Evolutionary conservation across 1,140 invertebrate genomes (phyloP).

Genomic region (Holcopasites calliopsidis): DNA sequence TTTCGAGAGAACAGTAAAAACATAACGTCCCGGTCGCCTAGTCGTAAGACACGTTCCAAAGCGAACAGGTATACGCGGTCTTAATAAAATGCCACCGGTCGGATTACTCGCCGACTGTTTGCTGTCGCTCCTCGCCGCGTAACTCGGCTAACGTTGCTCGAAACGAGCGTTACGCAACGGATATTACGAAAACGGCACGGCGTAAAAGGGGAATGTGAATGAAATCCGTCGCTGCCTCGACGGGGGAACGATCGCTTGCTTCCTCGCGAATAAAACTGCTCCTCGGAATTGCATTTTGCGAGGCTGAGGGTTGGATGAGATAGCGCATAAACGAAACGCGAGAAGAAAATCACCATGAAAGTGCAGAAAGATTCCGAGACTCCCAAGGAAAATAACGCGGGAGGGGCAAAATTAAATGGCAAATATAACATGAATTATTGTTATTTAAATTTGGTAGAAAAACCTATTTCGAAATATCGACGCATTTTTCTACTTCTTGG

Average conservation of each 20-base stretch:
- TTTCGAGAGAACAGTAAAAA: conserved; percentile 56
- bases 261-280: neutral
- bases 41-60: conserved; percentile 49
- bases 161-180: conserved; percentile 34
- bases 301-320: too few relatives aligned
- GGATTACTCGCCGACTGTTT: conserved; percentile 31
- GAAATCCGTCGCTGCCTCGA: neutral
- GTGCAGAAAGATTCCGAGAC: too few relatives aligned
- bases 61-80: conserved; percentile 27
- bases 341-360: too few relatives aligned
- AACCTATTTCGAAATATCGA: too few relatives aligned
- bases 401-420: too few relatives aligned
- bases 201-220: neutral
- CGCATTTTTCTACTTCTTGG: too few relatives aligned
- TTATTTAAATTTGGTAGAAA: too few relatives aligned
- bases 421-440: too few relatives aligned
- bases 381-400: too few relatives aligned
- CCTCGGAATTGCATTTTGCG: neutral
- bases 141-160: conserved; percentile 45
- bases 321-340: too few relatives aligned
- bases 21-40: conserved; percentile 22
- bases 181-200: conserved; percentile 31
- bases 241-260: neutral
- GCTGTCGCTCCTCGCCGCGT: neutral
- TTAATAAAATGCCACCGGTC: conserved; percentile 53